Conservation (phyloP, 92 coral and sea anemone species). For the Pocillopora grandis region DNA sequence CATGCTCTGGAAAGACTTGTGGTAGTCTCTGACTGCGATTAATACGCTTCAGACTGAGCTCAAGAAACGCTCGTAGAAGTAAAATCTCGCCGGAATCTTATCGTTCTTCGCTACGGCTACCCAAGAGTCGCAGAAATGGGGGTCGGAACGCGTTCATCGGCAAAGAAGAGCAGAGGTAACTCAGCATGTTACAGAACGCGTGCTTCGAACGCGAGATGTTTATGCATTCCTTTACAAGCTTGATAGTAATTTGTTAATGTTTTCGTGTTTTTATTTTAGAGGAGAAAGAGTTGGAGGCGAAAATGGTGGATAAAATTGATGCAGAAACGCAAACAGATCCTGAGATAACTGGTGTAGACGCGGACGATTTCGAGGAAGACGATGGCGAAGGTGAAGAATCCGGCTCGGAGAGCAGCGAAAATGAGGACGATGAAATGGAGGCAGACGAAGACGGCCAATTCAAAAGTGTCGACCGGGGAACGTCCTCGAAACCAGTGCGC, state of each 20-base stretch:
- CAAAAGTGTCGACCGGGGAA: slow-evolving; percentile 60
- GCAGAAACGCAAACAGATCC: slow-evolving; percentile 89
- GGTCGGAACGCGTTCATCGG: slow-evolving; percentile 58
- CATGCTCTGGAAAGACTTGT: slow-evolving; percentile 86
- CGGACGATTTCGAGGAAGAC: slow-evolving; percentile 88
- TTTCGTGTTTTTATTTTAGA: slow-evolving; percentile 28
- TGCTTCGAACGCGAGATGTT: slow-evolving; percentile 45
- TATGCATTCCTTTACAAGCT: slow-evolving; percentile 35
- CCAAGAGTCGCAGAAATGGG: slow-evolving; percentile 61
- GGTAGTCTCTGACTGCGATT: neutral
- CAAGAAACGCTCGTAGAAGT: neutral
- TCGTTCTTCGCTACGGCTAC: slow-evolving; percentile 14
- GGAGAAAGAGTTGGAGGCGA: slow-evolving; percentile 50
- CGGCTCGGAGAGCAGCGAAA: slow-evolving; percentile 80
- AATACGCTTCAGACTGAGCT: slow-evolving; percentile 10
- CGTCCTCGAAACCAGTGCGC: slow-evolving; percentile 71
- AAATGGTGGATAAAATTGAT: slow-evolving; percentile 56
- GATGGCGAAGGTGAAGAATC: slow-evolving; percentile 72
- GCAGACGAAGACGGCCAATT: slow-evolving; percentile 20
- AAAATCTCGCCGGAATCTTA: neutral
- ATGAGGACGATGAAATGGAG: slow-evolving; percentile 59
- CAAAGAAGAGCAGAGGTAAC: slow-evolving; percentile 64
- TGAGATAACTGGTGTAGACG: slow-evolving; percentile 88
- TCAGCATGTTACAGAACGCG: slow-evolving; percentile 9
- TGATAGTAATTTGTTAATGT: neutral